Evolutionary conservation across 2,797 vertebrate genomes (phyloP), one percentile per base, ranked within the genome.

Genomic region (Salarias fasciatus): DNA sequence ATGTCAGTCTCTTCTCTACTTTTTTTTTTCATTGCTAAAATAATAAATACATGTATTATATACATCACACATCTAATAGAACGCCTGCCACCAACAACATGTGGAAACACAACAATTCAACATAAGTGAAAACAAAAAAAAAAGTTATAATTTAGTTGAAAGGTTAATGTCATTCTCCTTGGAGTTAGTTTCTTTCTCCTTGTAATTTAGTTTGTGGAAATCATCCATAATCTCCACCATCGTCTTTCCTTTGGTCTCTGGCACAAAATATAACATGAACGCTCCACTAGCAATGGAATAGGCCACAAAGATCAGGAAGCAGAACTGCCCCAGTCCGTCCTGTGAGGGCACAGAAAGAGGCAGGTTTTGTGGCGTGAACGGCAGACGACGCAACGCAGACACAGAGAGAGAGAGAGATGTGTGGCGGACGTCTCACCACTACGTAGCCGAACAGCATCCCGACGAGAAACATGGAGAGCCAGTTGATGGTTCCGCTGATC

Each of bases 361-460:
- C 2, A 40, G 3, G 28, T 0, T 15, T 36, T 30, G 7, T 59
- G 42, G 37, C 28, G n/a, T 12, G 18, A 24, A 24, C 18, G 24
- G 18, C 18, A 24, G 18, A 24, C 18, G n/a, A 24, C 24, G 24
- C 28, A 43, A 44, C 28, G 29, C 36, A 35, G 10, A 47, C 14
- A 31, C 14, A 8, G 11, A 38, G 5, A 36, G 14, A 31, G 14
- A 8, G 11, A 38, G 5, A 36, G 14, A 35, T 42, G 12, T 11
- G 11, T 30, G 41, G 24, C 13, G 1, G 11, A 11, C 36, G 24
- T 61, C 94, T 92, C 78, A 95, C 94, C 92, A 93, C 91, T 37
- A 94, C 53, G 59, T 92, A 95, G 60, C 92, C 86, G 60, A 95
- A 95, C 28, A 85, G 11, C 87, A 94, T 85, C 11, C 92, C 93